Conservation (phyloP, 2,113 vertebrate species). For the Condylura cristata region DNA sequence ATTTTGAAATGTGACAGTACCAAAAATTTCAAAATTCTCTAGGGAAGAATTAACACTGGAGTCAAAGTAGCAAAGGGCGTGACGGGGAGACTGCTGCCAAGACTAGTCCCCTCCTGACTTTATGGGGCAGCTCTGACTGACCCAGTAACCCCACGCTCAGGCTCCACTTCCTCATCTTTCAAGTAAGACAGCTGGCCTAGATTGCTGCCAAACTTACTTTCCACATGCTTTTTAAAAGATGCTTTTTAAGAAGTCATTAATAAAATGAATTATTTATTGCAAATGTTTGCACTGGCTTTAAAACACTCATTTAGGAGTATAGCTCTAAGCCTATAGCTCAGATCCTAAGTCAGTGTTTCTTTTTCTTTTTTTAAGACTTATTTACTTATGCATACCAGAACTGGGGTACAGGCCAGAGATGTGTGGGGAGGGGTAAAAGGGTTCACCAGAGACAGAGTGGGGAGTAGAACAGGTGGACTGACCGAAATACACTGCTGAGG, state of each 20-base stretch:
- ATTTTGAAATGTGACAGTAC: neutral
- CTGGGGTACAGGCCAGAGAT: too few species aligned
- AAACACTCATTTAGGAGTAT: neutral
- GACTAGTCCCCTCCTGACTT: neutral
- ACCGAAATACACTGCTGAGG: too few species aligned
- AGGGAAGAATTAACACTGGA: neutral
- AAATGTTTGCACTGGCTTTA: neutral
- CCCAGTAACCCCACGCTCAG: neutral
- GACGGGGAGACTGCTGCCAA: neutral
- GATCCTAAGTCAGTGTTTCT: neutral
- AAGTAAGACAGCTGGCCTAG: neutral
- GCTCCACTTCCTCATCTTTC: neutral
- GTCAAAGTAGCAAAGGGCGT: neutral
- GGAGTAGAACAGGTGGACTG: too few species aligned
- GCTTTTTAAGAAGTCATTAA: neutral
- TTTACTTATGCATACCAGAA: too few species aligned
- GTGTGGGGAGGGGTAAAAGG: too few species aligned
- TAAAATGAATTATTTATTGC: neutral
- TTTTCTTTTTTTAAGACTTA: too few species aligned
- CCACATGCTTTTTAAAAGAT: neutral
- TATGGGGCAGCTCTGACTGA: rapidly evolving
- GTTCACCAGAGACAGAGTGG: too few species aligned
- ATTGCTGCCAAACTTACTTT: neutral
- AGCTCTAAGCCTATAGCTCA: neutral
- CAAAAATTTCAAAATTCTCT: neutral